Evolutionary conservation across 2,797 vertebrate genomes (phyloP).

Genomic region (Nyctalus aviator): DNA sequence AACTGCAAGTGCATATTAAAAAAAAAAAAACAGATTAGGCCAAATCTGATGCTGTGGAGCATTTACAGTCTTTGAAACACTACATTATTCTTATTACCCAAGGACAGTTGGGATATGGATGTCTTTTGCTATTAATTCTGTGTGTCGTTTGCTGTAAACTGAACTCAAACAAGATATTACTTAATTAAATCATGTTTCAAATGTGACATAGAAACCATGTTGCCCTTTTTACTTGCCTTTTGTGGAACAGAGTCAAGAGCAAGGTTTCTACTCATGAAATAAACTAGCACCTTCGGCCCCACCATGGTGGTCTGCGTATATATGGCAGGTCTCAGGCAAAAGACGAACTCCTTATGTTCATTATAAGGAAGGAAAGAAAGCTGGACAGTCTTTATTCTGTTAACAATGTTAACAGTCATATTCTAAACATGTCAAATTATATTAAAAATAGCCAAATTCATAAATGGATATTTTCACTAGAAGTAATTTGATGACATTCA

Average conservation of each 20-base stretch:
- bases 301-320: background rate
- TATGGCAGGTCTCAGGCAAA: background rate
- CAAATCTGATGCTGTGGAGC: background rate
- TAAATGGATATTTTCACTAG: background rate
- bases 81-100: background rate
- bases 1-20: background rate
- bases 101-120: background rate
- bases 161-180: background rate
- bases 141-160: background rate
- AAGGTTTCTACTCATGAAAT: background rate
- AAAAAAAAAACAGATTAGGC: background rate
- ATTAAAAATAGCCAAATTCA: background rate
- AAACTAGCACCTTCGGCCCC: background rate
- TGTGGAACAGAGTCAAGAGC: background rate
- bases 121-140: background rate
- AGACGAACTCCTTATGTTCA: background rate
- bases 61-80: background rate
- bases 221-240: background rate
- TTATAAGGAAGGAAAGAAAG: slow-evolving; percentile 22
- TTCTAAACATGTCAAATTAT: background rate
- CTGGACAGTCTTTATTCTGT: background rate
- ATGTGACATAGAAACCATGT: background rate
- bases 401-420: background rate
- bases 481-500: background rate
- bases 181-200: background rate